phyloP scores from a whole-genome alignment of 2,888 invertebrate genomes.

The Drosophila anomalata region DNA sequence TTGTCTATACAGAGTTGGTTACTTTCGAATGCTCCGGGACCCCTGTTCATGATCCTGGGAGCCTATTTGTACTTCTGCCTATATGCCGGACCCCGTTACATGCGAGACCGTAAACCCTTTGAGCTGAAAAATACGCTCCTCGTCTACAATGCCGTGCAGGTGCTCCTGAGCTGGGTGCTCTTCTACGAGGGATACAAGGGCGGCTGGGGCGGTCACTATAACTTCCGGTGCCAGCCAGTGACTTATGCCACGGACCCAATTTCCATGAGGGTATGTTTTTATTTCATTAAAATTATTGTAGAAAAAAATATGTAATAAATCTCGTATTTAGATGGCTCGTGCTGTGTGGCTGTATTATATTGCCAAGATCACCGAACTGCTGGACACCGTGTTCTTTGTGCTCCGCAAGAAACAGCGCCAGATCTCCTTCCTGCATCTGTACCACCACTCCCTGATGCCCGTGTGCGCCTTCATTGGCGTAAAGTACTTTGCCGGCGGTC shows the following conservation, averaged over 20 bases:
- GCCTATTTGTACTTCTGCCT: constrained; percentile 90
- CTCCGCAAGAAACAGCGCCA: constrained; percentile 92
- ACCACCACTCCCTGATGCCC: constrained; percentile 92
- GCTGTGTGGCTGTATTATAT: constrained; percentile 84
- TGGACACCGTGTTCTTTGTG: constrained; percentile 90
- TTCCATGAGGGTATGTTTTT: constrained; percentile 85
- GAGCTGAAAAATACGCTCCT: constrained; percentile 91
- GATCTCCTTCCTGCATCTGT: constrained; percentile 92
- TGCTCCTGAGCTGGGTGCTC: constrained; percentile 91
- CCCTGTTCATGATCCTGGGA: constrained; percentile 88
- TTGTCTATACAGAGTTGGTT: constrained; percentile 87
- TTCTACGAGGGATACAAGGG: constrained; percentile 88
- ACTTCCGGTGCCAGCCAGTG: constrained; percentile 89
- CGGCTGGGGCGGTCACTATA: constrained; percentile 87
- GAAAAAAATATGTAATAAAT: not conserved
- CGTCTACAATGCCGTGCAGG: constrained; percentile 95
- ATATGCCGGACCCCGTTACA: constrained; percentile 93
- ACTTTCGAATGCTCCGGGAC: constrained; percentile 89
- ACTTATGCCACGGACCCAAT: constrained; percentile 87
- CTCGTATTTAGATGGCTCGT: constrained; percentile 82
- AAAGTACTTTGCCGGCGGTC: constrained; percentile 91
- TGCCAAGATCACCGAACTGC: constrained; percentile 83
- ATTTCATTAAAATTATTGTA: not conserved
- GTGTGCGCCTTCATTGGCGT: constrained; percentile 88
- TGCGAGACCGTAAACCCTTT: constrained; percentile 94